Evolutionary conservation across 2,797 vertebrate genomes (phyloP).

Genomic region (Urophycis tenuis): DNA sequence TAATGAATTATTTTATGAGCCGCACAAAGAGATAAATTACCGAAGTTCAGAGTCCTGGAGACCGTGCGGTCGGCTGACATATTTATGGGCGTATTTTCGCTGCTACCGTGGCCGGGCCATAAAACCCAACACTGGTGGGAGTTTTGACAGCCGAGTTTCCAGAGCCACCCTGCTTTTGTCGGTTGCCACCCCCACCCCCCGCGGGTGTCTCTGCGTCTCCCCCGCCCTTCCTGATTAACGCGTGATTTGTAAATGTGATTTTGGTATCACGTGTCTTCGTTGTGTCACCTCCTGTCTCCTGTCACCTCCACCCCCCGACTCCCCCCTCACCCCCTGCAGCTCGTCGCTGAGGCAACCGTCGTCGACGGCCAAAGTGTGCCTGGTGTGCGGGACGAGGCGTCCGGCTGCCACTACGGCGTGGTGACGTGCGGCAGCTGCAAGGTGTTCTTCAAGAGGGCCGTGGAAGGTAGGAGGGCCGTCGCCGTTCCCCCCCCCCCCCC

Average conservation of each 20-base stretch:
- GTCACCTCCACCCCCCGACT: too few relatives aligned
- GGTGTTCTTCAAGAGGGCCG: constrained; percentile 99
- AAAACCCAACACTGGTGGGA: background rate
- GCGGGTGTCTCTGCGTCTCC: background rate
- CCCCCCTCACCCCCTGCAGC: constrained; percentile 74
- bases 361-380: constrained; percentile 95
- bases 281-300: background rate
- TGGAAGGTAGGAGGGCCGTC: constrained; percentile 84
- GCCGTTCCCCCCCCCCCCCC: too few relatives aligned
- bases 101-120: background rate
- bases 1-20: constrained; percentile 17
- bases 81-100: background rate
- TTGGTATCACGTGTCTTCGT: background rate
- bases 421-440: constrained; percentile 99
- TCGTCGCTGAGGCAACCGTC: constrained; percentile 89
- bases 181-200: background rate
- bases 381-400: constrained; percentile 98
- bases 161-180: background rate
- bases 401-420: constrained; percentile 97
- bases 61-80: background rate
- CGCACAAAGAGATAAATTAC: constrained; percentile 46
- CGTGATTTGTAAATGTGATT: background rate
- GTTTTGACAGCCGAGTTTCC: background rate
- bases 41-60: constrained; percentile 27
- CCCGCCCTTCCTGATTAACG: background rate